Percentiles rank a stretch among this genome's conserved stretches.
Evolutionary conservation across 53 echinoderm and acorn worm species (phyloP).

Genomic region (Paelopatides confundens): DNA sequence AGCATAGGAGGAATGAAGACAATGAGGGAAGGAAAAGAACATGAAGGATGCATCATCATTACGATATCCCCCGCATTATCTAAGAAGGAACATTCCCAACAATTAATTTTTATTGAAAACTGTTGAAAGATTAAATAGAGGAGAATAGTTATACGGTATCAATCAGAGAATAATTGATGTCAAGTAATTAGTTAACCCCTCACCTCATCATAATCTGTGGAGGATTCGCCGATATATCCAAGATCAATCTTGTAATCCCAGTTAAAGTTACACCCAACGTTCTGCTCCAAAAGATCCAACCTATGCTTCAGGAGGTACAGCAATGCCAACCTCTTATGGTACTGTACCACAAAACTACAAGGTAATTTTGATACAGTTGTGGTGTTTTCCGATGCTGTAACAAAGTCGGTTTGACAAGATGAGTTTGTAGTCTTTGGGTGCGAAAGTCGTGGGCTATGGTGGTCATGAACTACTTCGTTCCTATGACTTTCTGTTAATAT

Average conservation of each 20-base stretch:
- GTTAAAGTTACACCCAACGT: constrained; percentile 6
- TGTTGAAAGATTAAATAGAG: too few species aligned
- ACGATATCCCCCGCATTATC: too few species aligned
- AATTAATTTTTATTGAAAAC: too few species aligned
- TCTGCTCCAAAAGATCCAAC: neutral
- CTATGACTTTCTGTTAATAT: neutral
- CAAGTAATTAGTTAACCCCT: neutral
- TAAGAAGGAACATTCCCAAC: too few species aligned
- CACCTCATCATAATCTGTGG: constrained; percentile 2
- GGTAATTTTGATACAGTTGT: neutral
- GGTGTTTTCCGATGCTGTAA: neutral
- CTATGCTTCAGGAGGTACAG: constrained; percentile 16
- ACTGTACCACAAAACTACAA: neutral
- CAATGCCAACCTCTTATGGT: neutral
- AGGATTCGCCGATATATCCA: constrained; percentile 1
- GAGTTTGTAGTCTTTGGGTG: neutral
- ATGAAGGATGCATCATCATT: too few species aligned
- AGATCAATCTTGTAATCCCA: constrained; percentile 11
- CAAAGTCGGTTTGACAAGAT: neutral
- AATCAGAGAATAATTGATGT: too few species aligned
- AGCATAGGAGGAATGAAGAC: too few species aligned
- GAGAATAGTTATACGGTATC: too few species aligned
- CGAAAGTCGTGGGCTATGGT: neutral
- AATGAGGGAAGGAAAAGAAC: too few species aligned
- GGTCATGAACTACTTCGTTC: neutral